phyloP scores from a whole-genome alignment of 2,888 invertebrate genomes.

The Teleiodes luculella region DNA sequence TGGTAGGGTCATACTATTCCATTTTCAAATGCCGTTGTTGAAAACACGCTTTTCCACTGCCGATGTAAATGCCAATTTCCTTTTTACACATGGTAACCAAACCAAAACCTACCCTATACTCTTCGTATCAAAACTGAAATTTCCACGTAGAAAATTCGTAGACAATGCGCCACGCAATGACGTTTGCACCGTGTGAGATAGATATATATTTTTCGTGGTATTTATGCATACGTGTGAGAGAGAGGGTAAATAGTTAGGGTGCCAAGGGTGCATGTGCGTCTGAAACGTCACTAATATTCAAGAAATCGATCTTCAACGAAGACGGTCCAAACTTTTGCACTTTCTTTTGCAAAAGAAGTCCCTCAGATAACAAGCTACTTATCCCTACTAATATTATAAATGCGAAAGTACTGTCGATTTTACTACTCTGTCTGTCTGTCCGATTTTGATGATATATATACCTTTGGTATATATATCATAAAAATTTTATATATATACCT shows the following conservation, averaged over 20 bases:
- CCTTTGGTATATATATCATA: no score
- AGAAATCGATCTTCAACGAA: constrained; percentile 66
- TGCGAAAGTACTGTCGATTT: no score
- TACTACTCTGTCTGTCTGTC: no score
- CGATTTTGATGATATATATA: no score
- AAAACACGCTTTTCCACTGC: constrained; percentile 74
- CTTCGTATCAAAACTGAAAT: constrained; percentile 33
- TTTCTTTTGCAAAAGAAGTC: constrained; percentile 9
- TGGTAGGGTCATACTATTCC: constrained; percentile 48
- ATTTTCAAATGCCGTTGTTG: constrained; percentile 71
- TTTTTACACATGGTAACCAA: constrained; percentile 39
- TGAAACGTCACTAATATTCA: constrained; percentile 53
- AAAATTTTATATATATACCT: no score
- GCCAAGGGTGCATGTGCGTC: constrained; percentile 67
- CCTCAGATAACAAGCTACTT: no score
- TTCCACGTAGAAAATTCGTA: constrained; percentile 33
- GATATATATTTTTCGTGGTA: constrained; percentile 27
- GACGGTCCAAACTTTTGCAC: constrained; percentile 43
- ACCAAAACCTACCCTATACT: constrained; percentile 38
- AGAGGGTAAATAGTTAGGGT: constrained; percentile 46
- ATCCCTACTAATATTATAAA: no score
- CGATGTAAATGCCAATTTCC: constrained; percentile 75
- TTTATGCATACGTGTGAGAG: constrained; percentile 35
- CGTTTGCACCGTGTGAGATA: constrained; percentile 62
- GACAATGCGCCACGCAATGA: constrained; percentile 77